A percentile compares a stretch with the other conserved stretches of the same genome.
phyloP scores from a whole-genome alignment of 2,113 vertebrate genomes.

The Ictidomys tridecemlineatus region DNA sequence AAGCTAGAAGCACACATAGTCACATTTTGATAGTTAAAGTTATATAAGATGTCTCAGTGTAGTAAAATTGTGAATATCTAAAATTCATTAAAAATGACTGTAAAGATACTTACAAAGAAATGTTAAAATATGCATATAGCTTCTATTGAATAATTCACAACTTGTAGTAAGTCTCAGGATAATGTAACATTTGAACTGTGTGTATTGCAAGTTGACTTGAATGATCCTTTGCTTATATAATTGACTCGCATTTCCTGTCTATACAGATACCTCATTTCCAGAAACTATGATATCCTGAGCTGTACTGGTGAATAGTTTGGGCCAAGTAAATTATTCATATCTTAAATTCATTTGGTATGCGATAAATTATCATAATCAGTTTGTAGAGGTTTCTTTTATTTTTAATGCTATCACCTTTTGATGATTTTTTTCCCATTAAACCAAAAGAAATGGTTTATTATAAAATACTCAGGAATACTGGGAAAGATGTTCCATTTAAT shows the following conservation, averaged over 20 bases:
- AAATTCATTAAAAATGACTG: conserved; percentile 65
- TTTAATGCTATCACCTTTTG: conserved; percentile 65
- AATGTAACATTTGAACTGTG: conserved; percentile 76
- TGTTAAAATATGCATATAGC: conserved; percentile 61
- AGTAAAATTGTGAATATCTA: conserved; percentile 57
- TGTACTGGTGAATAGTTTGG: conserved; percentile 78
- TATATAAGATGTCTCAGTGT: background rate
- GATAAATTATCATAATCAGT: conserved; percentile 74
- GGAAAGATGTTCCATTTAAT: conserved; percentile 60
- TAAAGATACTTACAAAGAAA: conserved; percentile 47
- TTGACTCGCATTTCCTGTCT: conserved; percentile 52
- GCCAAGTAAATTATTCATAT: conserved; percentile 84
- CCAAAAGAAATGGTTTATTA: conserved; percentile 76
- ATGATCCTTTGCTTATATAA: conserved; percentile 74
- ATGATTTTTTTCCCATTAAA: conserved; percentile 71
- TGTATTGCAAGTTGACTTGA: conserved; percentile 62
- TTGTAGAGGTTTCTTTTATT: conserved; percentile 65
- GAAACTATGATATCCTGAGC: conserved; percentile 76
- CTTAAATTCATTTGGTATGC: conserved; percentile 71
- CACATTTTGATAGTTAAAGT: conserved; percentile 16
- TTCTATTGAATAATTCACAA: conserved; percentile 55
- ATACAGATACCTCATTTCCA: conserved; percentile 65
- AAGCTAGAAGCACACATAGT: conserved; percentile 25
- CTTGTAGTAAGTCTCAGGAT: conserved; percentile 47
- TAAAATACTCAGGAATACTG: conserved; percentile 56